Evolutionary conservation across 2,113 vertebrate species (phyloP), one percentile per base, ranked within the genome.

Genomic region (Megaceryle torquata): DNA sequence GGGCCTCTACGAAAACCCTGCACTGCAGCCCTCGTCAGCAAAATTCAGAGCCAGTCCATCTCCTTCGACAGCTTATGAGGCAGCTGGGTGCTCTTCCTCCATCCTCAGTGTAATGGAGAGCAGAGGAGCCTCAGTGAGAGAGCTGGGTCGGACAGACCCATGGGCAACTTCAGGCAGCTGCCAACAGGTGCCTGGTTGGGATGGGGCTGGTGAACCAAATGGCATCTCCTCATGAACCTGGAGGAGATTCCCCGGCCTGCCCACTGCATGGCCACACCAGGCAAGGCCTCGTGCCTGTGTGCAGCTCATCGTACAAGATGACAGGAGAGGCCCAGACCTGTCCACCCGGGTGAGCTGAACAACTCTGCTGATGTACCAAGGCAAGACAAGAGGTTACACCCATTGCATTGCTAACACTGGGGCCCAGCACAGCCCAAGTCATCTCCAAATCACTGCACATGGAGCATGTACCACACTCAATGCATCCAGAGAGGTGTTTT

Each of bases 261-360:
- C 65, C 1, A 10, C 21, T 17, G 16, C 61, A 17, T 1, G 5
- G 43, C 51, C 4, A 4, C 51, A 1, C 46, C 0, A 0, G 2
- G 48, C 0, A 0, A 28, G 44, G 50, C 50, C 53, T 15, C 60
- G 2, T 1, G 2, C 11, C 50, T 0, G 0, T 13, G 48, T 13
- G 22, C 28, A 48, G 53, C 82, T 71, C 16, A 1, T n/a, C 53
- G 0, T 3, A 13, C n/a, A n/a, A n/a, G n/a, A n/a, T n/a, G n/a
- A n/a, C n/a, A 26, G 43, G 24, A 46, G 51, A 70, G 15, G 41
- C 31, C 29, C 81, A 67, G 46, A 65, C 7, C 51, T 81, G 81
- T 33, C 28, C 41, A 6, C 9, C 15, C 1, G 0, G 2, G 24
- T 31, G 28, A 76, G 33, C 50, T 46, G 51, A 81, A 54, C 59